Percentiles rank a stretch among this genome's conserved stretches.
Conservation (phyloP, 2,113 vertebrate genomes). For the Puffinus mauretanicus region DNA sequence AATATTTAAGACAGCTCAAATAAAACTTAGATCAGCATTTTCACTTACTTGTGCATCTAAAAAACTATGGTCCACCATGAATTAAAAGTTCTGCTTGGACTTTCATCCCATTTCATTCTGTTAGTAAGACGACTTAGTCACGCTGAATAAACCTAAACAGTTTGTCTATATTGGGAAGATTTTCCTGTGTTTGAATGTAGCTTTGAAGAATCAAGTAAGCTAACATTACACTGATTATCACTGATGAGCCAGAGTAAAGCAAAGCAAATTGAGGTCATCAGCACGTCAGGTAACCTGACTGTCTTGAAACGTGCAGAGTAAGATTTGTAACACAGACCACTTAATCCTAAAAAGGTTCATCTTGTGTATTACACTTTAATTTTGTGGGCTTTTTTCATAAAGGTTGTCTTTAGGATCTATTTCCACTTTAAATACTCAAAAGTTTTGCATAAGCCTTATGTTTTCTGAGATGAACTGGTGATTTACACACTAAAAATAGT, state of each 20-base stretch:
- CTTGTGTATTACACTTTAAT: background rate
- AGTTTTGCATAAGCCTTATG: background rate
- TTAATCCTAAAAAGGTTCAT: background rate
- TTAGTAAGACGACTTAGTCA: background rate
- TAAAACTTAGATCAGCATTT: background rate
- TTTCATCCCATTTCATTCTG: background rate
- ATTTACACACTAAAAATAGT: background rate
- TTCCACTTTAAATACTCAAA: background rate
- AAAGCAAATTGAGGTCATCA: constrained; percentile 7
- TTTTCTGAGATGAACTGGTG: background rate
- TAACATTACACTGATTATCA: background rate
- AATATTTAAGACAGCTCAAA: background rate
- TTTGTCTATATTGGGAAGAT: background rate
- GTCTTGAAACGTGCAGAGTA: background rate
- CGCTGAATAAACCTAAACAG: background rate
- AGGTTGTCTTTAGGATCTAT: background rate
- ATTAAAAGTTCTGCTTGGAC: background rate
- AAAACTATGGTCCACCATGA: background rate
- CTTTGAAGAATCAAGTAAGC: constrained; percentile 17
- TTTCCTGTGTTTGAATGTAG: background rate
- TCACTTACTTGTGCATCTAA: background rate
- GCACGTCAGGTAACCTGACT: background rate
- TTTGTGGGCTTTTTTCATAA: background rate
- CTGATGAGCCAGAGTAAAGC: background rate
- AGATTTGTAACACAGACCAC: background rate